Evolutionary conservation across 1,140 invertebrate species (phyloP).

Genomic region (Drosophila micromelanica): DNA sequence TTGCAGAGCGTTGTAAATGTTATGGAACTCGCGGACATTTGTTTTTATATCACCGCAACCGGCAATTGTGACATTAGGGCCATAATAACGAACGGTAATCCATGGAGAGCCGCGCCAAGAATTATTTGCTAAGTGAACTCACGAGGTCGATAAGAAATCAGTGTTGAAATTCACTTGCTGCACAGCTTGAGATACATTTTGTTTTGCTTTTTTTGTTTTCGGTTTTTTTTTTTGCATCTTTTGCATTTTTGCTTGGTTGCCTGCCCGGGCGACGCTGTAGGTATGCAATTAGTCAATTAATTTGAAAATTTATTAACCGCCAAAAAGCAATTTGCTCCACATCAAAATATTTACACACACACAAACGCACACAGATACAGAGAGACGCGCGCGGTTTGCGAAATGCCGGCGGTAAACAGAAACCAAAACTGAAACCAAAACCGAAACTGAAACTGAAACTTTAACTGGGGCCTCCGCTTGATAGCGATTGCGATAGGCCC

Average conservation of each 20-base stretch:
- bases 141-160: slow-evolving; percentile 27
- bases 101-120: not conserved
- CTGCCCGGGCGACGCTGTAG: slow-evolving; percentile 55
- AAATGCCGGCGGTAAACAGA: slow-evolving; percentile 77
- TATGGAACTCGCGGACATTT: slow-evolving; percentile 20
- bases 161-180: slow-evolving; percentile 38
- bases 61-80: slow-evolving; percentile 40
- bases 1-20: slow-evolving; percentile 16
- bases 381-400: slow-evolving; percentile 25
- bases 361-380: slow-evolving; percentile 11
- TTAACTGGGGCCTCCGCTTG: slow-evolving; percentile 11
- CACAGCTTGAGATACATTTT: slow-evolving; percentile 23
- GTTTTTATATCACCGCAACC: slow-evolving; percentile 31
- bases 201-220: not conserved
- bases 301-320: slow-evolving; percentile 80
- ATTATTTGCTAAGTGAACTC: slow-evolving; percentile 11
- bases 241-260: slow-evolving; percentile 1
- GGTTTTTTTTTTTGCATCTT: slow-evolving; percentile 6
- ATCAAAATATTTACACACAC: slow-evolving; percentile 53
- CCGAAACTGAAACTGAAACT: slow-evolving; percentile 38
- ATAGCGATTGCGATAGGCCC: slow-evolving; percentile 32
- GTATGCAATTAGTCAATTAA: slow-evolving; percentile 83
- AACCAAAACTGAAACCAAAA: slow-evolving; percentile 58
- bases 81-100: slow-evolving; percentile 31
- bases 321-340: slow-evolving; percentile 80